phyloP scores from a whole-genome alignment of 2,113 vertebrate genomes.

The human region DNA sequence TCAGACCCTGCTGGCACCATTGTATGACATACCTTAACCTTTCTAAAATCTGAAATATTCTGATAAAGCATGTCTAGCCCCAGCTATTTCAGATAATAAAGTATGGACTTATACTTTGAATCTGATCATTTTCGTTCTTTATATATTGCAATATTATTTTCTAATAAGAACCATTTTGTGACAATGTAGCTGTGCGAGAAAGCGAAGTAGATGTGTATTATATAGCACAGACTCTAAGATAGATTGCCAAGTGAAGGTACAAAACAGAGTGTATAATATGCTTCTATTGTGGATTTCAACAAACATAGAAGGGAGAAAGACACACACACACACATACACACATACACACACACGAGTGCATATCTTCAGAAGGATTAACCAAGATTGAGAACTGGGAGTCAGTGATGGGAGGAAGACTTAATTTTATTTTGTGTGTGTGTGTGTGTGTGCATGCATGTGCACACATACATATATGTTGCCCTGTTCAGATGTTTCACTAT shows the following conservation, averaged over 20 bases:
- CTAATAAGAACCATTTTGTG: background rate
- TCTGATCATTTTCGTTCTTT: background rate
- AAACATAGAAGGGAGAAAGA: background rate
- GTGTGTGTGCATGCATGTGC: rapidly evolving
- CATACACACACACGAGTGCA: background rate
- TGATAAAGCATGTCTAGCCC: background rate
- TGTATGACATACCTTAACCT: background rate
- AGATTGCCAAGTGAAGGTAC: background rate
- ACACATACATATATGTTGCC: background rate
- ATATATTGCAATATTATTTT: constrained; percentile 5
- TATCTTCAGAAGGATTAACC: background rate
- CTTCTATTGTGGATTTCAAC: background rate
- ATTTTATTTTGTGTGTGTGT: background rate
- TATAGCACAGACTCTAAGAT: background rate
- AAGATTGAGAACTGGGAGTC: background rate
- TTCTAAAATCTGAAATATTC: constrained; percentile 7
- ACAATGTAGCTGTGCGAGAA: background rate
- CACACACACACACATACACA: rapidly evolving
- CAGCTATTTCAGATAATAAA: background rate
- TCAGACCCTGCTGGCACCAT: background rate
- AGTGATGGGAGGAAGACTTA: background rate
- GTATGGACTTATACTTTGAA: constrained; percentile 2
- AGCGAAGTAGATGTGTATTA: background rate
- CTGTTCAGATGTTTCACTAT: background rate
- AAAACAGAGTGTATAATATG: background rate